These are phyloP conservation scores for Porites australiensis DNA, from an alignment of 64 coral and sea anemone species.

Conservation along the genomic window DNA sequence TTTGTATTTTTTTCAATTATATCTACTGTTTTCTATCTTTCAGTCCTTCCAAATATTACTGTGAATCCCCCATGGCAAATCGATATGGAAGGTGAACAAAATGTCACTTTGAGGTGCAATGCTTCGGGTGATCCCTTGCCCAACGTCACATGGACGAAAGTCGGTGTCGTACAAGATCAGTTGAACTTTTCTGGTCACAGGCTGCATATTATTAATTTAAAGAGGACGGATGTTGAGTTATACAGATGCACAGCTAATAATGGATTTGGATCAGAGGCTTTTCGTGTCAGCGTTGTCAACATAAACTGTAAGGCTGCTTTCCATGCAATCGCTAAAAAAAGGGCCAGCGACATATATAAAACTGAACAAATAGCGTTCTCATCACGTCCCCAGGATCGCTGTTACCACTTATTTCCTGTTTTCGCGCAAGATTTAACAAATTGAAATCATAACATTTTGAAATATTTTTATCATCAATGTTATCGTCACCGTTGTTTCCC, in stretches of 20 bases:
- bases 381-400: too few species aligned
- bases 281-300: neutral
- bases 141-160: neutral
- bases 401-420: too few species aligned
- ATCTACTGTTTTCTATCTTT: neutral
- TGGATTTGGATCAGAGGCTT: neutral
- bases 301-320: neutral
- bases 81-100: neutral
- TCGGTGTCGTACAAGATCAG: neutral
- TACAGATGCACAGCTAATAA: constrained; percentile 11
- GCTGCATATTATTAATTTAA: neutral
- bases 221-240: neutral
- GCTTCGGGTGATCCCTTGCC: neutral
- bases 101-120: neutral
- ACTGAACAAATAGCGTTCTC: too few species aligned
- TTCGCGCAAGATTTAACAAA: too few species aligned
- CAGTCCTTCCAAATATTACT: neutral
- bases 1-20: too few species aligned
- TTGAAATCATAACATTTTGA: too few species aligned
- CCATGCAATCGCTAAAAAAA: too few species aligned
- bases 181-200: neutral
- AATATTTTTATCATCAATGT: too few species aligned
- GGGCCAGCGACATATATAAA: too few species aligned
- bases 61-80: neutral
- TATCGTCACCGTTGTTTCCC: too few species aligned